Percentiles rank a stretch among this genome's conserved stretches.
These are phyloP conservation scores for Cheilosia soror DNA, from an alignment of 2,888 invertebrate genomes.

Conservation along the genomic window DNA sequence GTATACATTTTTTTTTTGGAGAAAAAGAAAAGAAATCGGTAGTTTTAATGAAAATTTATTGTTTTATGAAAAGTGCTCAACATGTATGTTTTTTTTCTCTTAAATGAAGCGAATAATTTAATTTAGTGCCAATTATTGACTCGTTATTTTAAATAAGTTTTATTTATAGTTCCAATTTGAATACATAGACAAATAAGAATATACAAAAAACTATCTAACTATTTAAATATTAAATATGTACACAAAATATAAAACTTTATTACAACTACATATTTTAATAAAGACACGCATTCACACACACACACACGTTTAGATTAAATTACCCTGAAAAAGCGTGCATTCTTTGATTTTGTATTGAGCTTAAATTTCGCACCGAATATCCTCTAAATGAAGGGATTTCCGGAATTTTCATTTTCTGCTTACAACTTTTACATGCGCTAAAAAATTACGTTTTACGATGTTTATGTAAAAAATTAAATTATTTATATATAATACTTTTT, in stretches of 20 bases:
- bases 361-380: constrained; percentile 83
- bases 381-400: constrained; percentile 83
- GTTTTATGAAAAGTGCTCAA: constrained; percentile 41
- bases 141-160: constrained; percentile 24
- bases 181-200: constrained; percentile 6
- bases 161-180: background rate
- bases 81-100: constrained; percentile 32
- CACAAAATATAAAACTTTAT: background rate
- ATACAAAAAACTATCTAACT: constrained; percentile 3
- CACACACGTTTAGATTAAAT: constrained; percentile 71
- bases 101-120: constrained; percentile 42
- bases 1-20: constrained; percentile 41
- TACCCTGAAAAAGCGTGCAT: constrained; percentile 83
- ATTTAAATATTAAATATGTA: constrained; percentile 9
- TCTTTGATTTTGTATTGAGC: constrained; percentile 81
- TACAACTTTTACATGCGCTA: constrained; percentile 84
- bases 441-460: constrained; percentile 73
- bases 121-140: constrained; percentile 60
- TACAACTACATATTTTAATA: background rate
- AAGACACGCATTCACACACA: constrained; percentile 32
- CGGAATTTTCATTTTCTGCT: constrained; percentile 82
- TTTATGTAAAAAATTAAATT: constrained; percentile 29
- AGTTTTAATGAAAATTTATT: constrained; percentile 38
- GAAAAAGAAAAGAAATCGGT: constrained; percentile 48
- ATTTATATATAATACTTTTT: background rate